These are phyloP conservation scores for Eumacrocentrus americanus DNA, from an alignment of 2,888 invertebrate genomes.

Conservation along the genomic window DNA sequence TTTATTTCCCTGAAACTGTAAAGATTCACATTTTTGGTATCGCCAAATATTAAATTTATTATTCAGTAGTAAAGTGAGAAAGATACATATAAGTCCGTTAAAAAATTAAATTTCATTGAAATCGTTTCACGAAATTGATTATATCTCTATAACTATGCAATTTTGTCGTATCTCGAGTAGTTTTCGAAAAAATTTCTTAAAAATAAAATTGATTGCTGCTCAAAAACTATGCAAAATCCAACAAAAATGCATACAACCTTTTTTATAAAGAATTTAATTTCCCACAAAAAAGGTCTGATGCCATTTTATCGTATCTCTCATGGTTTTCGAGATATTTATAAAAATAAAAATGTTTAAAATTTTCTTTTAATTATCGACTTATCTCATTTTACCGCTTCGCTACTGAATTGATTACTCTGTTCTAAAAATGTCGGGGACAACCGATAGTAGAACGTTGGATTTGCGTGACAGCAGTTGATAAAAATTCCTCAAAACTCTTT, in stretches of 20 bases:
- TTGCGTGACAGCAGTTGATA: constrained; percentile 32
- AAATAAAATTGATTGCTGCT: too few relatives aligned
- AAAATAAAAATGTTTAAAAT: not conserved
- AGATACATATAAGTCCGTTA: not conserved
- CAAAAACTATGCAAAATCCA: too few relatives aligned
- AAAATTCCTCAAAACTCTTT: constrained; percentile 16
- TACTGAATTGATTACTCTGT: too few relatives aligned
- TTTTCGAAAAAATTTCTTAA: not conserved
- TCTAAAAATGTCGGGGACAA: too few relatives aligned
- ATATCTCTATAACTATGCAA: not conserved
- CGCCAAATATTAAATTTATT: not conserved
- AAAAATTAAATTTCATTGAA: too few relatives aligned
- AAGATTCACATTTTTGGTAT: too few relatives aligned
- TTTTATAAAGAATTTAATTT: not conserved
- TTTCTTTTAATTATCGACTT: not conserved
- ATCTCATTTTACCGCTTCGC: not conserved
- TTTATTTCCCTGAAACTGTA: too few relatives aligned
- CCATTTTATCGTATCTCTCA: not conserved
- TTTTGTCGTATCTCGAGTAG: too few relatives aligned
- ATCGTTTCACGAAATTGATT: not conserved
- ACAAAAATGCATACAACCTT: too few relatives aligned
- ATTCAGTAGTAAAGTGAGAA: not conserved
- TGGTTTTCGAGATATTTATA: not conserved
- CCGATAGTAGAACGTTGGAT: not conserved
- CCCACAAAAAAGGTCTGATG: not conserved